Evolutionary conservation across 2,888 invertebrate genomes (phyloP).

Genomic region (Spialia ferax): DNA sequence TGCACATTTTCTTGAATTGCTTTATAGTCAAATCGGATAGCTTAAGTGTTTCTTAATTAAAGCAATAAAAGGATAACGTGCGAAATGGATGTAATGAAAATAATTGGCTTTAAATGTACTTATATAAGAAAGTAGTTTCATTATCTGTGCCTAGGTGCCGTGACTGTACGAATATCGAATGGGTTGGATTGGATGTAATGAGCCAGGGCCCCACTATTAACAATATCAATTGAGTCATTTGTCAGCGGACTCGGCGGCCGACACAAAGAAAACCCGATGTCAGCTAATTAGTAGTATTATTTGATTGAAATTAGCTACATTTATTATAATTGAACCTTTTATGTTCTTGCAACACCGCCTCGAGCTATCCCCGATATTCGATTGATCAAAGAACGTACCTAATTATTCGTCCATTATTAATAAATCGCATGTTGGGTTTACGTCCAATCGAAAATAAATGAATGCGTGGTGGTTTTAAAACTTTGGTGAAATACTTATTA

Average conservation of each 20-base stretch:
- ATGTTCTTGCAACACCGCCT: constrained; percentile 64
- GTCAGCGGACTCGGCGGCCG: constrained; percentile 75
- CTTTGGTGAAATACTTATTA: background rate
- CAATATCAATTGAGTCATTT: constrained; percentile 82
- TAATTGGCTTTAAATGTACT: background rate
- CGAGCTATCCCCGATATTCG: constrained; percentile 58
- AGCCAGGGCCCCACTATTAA: constrained; percentile 68
- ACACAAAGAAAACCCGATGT: constrained; percentile 77
- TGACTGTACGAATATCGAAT: constrained; percentile 59
- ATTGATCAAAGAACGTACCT: constrained; percentile 69
- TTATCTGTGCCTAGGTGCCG: constrained; percentile 52
- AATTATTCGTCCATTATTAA: constrained; percentile 71
- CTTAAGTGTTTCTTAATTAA: background rate
- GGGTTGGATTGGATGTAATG: constrained; percentile 42
- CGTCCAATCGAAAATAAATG: constrained; percentile 31
- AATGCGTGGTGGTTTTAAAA: background rate
- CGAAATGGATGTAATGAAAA: background rate
- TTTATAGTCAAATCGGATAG: background rate
- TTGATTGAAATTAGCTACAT: constrained; percentile 84
- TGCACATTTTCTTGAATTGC: too few species aligned
- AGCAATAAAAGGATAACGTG: background rate
- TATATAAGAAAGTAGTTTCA: background rate
- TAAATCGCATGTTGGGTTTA: constrained; percentile 53
- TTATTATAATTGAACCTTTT: constrained; percentile 81
- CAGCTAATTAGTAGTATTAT: constrained; percentile 83